Conservation (phyloP, 2,113 vertebrate species). For the Hymenochirus boettgeri region DNA sequence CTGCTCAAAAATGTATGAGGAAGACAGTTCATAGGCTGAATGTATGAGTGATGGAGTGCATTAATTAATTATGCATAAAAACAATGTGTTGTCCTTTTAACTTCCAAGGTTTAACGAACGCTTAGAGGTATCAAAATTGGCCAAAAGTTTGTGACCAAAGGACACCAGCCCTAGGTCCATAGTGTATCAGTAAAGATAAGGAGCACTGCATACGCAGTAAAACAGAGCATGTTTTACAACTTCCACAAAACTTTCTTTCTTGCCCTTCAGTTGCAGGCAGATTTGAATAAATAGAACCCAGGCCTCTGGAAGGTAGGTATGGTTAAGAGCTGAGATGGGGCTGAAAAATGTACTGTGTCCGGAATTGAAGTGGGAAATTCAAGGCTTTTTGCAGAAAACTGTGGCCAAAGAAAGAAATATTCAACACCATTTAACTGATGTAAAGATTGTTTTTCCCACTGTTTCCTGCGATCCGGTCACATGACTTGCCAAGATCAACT, state of each 20-base stretch:
- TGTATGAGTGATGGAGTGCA: slow-evolving; percentile 17
- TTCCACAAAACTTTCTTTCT: neutral
- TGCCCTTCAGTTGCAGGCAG: neutral
- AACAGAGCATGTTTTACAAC: neutral
- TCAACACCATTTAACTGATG: slow-evolving; percentile 94
- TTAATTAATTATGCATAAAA: slow-evolving; percentile 17
- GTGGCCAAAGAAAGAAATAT: slow-evolving; percentile 7
- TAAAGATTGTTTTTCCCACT: slow-evolving; percentile 74
- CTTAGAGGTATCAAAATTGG: slow-evolving; percentile 22
- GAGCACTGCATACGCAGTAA: neutral
- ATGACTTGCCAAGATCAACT: slow-evolving; percentile 70
- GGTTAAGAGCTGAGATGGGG: slow-evolving; percentile 1
- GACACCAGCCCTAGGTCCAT: neutral
- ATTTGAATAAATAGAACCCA: slow-evolving; percentile 30
- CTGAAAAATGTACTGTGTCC: slow-evolving; percentile 2
- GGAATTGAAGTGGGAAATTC: slow-evolving; percentile 8
- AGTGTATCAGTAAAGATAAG: slow-evolving; percentile 13
- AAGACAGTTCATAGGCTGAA: slow-evolving; percentile 19
- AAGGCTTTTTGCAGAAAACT: slow-evolving; percentile 11
- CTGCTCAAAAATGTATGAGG: neutral
- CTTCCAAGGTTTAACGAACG: too few relatives aligned
- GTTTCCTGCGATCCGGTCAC: slow-evolving; percentile 92
- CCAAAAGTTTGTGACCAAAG: slow-evolving; percentile 19
- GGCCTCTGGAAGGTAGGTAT: neutral
- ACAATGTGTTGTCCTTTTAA: slow-evolving; percentile 17